Conservation (phyloP, 2,797 vertebrate genomes). For the Mormyrus proboscirostris region DNA sequence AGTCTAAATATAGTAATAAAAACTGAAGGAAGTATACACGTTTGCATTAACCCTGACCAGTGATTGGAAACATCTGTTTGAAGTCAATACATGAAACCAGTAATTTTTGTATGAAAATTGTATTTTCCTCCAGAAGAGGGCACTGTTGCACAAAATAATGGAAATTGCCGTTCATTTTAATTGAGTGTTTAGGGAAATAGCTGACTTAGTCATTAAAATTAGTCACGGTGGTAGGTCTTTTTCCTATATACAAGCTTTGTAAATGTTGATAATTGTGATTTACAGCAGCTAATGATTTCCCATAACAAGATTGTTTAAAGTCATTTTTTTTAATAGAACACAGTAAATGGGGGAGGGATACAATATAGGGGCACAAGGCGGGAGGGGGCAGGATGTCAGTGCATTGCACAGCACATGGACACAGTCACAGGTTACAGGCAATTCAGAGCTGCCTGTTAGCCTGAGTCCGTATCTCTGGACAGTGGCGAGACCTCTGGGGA, state of each 20-base stretch:
- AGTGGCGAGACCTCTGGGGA: not conserved
- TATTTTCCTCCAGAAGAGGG: conserved; percentile 9
- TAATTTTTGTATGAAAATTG: not conserved
- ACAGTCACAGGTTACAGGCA: not conserved
- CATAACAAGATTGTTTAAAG: not conserved
- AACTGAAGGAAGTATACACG: not conserved
- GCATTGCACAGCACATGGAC: not conserved
- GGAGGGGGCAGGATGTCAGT: not conserved
- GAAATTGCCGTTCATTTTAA: not conserved
- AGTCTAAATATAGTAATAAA: not conserved
- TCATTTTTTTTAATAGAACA: not conserved
- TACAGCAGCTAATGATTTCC: not conserved
- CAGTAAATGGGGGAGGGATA: not conserved
- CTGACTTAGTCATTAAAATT: not conserved
- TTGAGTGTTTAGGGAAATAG: not conserved
- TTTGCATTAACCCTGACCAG: not conserved
- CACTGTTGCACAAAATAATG: conserved; percentile 8
- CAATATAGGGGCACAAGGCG: not conserved
- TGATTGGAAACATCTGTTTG: not conserved
- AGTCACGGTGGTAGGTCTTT: not conserved
- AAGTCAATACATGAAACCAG: not conserved
- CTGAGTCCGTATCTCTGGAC: not conserved
- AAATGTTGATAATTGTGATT: conserved; percentile 1
- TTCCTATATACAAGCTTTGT: not conserved
- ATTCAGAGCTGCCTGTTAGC: not conserved